Evolutionary conservation across 23 tunicate genomes (phyloP), one percentile per base, ranked within the genome.

Genomic region (Ciona savignyi): DNA sequence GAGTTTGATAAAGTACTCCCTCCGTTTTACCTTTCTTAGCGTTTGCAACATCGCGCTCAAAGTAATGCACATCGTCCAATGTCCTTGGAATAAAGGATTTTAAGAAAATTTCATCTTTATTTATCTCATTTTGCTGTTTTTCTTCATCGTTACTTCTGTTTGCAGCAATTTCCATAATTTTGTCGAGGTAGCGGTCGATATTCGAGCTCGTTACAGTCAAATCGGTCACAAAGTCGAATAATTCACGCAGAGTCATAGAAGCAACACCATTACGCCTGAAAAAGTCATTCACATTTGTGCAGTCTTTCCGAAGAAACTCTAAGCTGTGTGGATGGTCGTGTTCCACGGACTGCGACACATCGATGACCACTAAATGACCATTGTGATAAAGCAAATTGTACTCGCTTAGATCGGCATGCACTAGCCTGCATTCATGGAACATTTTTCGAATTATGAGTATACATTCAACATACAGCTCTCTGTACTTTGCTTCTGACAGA

Each of bases 321-420:
- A 94, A 76, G 11, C 95, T 88, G 60, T 65, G 73, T 31, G 88
- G 96, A 72, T 85, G 96, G 61, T 88, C 93, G 67, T 95, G 96
- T 60, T 85, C 99, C 25, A 94, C 99, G 0, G 99, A 94, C 35
- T 94, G 99, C 2, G 99, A 94, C 3, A 94, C 99, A 72, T 94
- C 99, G 0, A 94, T 94, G 22, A 94, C 76, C 4, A 94, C 80
- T 22, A 87, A 30, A 23, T 67, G 70, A 9, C 90, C 95, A 0
- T 87, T 35, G 66, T 94, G 90, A 62, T 94, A 94, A 1, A 94
- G 76, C 25, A 94, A 49, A 70, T 94, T 94, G 56, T 62, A 94
- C 68, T 94, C 99, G 28, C 89, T 82, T 31, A 94, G 75, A 74
- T 94, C 99, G 56, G 90, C 99, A 75, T 94, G 99, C 21, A 94